Evolutionary conservation across 2,797 vertebrate genomes (phyloP), one percentile per base, ranked within the genome.

Genomic region (Etheostoma nigrum): DNA sequence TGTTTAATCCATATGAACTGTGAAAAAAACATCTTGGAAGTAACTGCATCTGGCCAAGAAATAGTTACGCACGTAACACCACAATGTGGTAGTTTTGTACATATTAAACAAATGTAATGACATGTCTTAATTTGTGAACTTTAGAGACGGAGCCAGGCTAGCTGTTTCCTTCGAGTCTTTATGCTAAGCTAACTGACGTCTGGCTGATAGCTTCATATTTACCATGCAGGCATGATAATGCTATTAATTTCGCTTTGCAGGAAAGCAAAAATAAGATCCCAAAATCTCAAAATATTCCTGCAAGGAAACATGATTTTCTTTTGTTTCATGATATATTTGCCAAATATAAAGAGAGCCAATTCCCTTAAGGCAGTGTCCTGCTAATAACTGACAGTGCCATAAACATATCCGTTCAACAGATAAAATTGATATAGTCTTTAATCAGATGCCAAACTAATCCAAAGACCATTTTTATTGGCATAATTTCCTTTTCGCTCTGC

Each of bases 381-480:
- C 42, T 67, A 73, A 67, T 71, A 78, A 71, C 59, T 60, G 51
- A 25, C 44, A 58, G 67, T 53, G 55, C 57, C 45, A 72, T 76
- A 72, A 71, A 80, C 59, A 78, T 47, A 65, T 65, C 57, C 72
- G 47, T 45, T 76, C 67, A 54, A 69, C 60, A 57, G 59, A 76
- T 61, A 36, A 48, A 76, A 40, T n/a, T 72, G 61, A 75, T 58
- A 65, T 54, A 48, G 18, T 58, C 49, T 82, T 78, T 84, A 67
- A 79, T 82, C 67, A 18, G 45, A 67, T 59, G 83, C 85, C 72
- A 84, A 74, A 72, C 44, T 69, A 79, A 90, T 80, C 70, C 76
- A 68, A 75, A 52, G 60, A 62, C 63, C 73, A 49, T 19, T 72
- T 84, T 79, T 74, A 70, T 69, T 81, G 75, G 63, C 67, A 58